Conservation (phyloP, 1,140 invertebrate species). For the Pantala flavescens region DNA sequence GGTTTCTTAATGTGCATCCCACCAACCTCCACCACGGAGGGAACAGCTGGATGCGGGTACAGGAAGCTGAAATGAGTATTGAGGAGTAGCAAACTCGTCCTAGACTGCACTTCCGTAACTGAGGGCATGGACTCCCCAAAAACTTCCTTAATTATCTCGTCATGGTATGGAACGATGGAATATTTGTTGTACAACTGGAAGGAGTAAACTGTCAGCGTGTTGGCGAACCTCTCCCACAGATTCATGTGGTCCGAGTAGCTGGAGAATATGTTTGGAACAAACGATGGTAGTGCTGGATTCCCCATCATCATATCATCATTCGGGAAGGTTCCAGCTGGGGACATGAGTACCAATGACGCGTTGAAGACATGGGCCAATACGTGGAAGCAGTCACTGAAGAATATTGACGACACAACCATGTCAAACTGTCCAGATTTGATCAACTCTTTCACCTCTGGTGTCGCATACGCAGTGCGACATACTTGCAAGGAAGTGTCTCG, state of each 20-base stretch:
- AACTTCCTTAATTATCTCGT: constrained; percentile 8
- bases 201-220: constrained; percentile 32
- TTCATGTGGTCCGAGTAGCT: constrained; percentile 38
- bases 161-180: not conserved
- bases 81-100: constrained; percentile 20
- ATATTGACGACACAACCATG: not conserved
- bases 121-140: constrained; percentile 20
- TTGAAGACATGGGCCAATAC: not conserved
- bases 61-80: constrained; percentile 26
- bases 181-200: not conserved
- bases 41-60: constrained; percentile 24
- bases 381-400: not conserved
- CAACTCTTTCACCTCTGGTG: no score
- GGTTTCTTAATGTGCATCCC: constrained; percentile 22
- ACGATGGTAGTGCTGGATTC: constrained; percentile 26
- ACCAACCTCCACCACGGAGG: constrained; percentile 26
- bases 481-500: no score
- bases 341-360: not conserved
- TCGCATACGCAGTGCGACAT: no score
- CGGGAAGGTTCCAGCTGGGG: not conserved
- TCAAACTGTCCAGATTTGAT: not conserved
- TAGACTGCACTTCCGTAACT: constrained; percentile 23
- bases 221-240: constrained; percentile 43
- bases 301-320: constrained; percentile 8
- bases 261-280: constrained; percentile 28